A percentile compares a stretch with the other conserved stretches of the same genome.
Conservation (phyloP, 2,113 vertebrate genomes). For the Macrotis lagotis region DNA sequence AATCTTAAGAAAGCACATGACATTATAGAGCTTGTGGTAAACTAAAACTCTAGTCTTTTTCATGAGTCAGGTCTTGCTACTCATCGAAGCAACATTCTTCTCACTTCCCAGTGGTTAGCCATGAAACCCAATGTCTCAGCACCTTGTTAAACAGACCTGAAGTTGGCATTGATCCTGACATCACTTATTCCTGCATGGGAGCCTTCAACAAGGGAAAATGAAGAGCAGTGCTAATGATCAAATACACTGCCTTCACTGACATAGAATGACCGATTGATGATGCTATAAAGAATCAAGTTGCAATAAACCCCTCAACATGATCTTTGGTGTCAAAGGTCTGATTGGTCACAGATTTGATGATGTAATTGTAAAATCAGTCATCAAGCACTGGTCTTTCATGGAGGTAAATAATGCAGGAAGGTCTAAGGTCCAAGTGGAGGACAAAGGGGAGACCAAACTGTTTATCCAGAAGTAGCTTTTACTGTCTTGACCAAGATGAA, state of each 20-base stretch:
- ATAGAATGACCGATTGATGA: not conserved
- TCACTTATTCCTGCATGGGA: not conserved
- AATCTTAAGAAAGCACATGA: not conserved
- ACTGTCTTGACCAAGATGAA: not conserved
- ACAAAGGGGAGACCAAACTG: not conserved
- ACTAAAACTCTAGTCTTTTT: not conserved
- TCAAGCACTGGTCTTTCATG: not conserved
- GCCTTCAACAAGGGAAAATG: not conserved
- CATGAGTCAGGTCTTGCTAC: not conserved
- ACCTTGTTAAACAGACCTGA: not conserved
- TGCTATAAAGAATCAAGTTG: not conserved
- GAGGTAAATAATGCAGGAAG: not conserved
- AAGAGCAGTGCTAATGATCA: not conserved
- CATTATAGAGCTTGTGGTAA: not conserved
- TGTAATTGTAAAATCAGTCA: not conserved
- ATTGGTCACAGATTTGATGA: not conserved
- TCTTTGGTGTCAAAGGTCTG: not conserved
- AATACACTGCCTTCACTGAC: not conserved
- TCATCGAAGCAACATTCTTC: not conserved
- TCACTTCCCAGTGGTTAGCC: not conserved
- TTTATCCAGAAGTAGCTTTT: not conserved
- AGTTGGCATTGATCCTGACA: not conserved
- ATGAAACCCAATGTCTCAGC: not conserved
- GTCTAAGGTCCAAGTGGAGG: not conserved
- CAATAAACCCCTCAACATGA: no score